phyloP scores from a whole-genome alignment of 2,113 vertebrate genomes.

The Brachyhypopomus occidentalis region DNA sequence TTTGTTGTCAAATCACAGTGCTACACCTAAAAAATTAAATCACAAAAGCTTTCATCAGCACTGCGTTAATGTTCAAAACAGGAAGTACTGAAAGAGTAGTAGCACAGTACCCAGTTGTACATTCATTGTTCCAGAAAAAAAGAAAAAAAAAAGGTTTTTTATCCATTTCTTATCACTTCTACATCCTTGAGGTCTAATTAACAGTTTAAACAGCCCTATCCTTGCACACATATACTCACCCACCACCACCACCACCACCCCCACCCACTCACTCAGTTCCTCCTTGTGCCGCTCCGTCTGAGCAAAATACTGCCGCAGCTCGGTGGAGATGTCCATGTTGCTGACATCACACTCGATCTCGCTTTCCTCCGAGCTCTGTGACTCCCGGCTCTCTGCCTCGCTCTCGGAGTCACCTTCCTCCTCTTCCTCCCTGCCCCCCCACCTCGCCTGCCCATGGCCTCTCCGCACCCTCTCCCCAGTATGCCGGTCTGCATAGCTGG shows the following conservation, averaged over 20 bases:
- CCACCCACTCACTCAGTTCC: constrained; percentile 84
- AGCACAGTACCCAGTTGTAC: too few relatives aligned
- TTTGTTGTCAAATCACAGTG: too few relatives aligned
- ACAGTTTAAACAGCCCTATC: too few relatives aligned
- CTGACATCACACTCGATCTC: constrained; percentile 87
- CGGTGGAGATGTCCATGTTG: constrained; percentile 95
- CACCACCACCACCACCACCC: constrained; percentile 62
- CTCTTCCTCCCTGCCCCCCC: constrained; percentile 1
- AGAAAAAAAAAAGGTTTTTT: too few relatives aligned
- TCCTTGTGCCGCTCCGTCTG: constrained; percentile 86
- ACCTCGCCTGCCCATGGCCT: not conserved
- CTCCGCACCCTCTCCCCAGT: constrained; percentile 17
- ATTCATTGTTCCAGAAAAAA: too few relatives aligned
- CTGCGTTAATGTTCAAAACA: too few relatives aligned
- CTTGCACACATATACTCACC: too few relatives aligned
- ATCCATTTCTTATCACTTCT: too few relatives aligned
- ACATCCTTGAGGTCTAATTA: too few relatives aligned
- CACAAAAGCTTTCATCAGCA: too few relatives aligned
- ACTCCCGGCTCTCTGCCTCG: constrained; percentile 59
- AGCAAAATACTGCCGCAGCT: constrained; percentile 91
- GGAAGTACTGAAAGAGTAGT: too few relatives aligned
- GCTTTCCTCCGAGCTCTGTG: constrained; percentile 65
- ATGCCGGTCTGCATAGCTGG: constrained; percentile 65
- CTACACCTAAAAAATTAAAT: too few relatives aligned
- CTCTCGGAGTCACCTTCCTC: constrained; percentile 38